Evolutionary conservation across 2,888 invertebrate genomes (phyloP), one percentile per base, ranked within the genome.

Genomic region (Xanthia togata): DNA sequence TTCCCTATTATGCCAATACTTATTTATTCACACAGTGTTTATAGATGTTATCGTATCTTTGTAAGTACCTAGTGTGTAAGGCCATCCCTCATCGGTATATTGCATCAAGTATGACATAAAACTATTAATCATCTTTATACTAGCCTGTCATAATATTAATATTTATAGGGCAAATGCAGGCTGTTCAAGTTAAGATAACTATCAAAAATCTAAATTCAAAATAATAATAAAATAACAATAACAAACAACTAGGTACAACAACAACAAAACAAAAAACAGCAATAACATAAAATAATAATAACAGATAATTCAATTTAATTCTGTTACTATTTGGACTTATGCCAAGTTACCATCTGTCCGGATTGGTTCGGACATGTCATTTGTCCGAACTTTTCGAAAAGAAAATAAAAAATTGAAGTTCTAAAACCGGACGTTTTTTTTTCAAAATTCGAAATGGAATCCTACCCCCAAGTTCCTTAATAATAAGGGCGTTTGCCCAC

Each of bases 81-180:
- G 59, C 14, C 26, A 41, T 2, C 14, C n/a, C 4, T 41, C 70
- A 60, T 68, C 57, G 14, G 41, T 68, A 63, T 17, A 9, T 63
- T 69, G 68, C 35, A 76, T 81, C 76, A 55, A 14, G 59, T 59
- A 81, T 80, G 81, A 80, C 60, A 70, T 76, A 65, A 35, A 65
- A 70, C 65, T 76, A 76, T 81, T 67, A 60, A 80, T 76, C 55
- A 67, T 50, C 31, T 35, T 41, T 23, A 26, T 17, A 80, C 31
- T 81, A 17, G 4, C 26, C 17, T 64, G n/a, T 26, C 12, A 67
- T 71, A 47, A 38, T 79, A 23, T 9, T 2, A n/a, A 55, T 55
- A 12, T 55, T 55, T 23, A 53, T 23, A 53, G 1, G 23, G n/a
- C 4, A n/a, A 12, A 55, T 55, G n/a, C 11, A 23, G 9, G 9